Base-by-base conservation (phyloP, 2,113 vertebrate species). In the Progne subis region DNA sequence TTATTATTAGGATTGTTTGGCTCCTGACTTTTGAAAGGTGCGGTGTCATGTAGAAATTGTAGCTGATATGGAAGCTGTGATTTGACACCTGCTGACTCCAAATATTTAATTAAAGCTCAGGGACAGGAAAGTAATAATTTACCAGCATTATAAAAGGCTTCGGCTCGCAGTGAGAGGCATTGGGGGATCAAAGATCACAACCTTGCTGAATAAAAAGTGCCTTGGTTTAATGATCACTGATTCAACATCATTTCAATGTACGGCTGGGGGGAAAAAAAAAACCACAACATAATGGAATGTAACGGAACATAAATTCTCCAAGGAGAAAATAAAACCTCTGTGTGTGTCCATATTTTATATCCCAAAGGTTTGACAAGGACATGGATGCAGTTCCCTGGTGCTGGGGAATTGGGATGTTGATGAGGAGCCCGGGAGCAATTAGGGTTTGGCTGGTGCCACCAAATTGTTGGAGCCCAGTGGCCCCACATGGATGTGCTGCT, bases 241-340 rank as follows among this genome's bases (percentile, higher is more conserved):
- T 96, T 65, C 93, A 90, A 96, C 88, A 64, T 64, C 55, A 91
- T 78, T 87, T 90, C 92, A 94, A 93, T 78, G 74, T 81, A 89
- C 49, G 43, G 68, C 57, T 70, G 72, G 24, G 64, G 82, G 81
- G 34, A 84, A 59, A 52, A 39, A 24, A 91, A 49, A 61, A 56
- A 24, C 46, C 44, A 8, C 37, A 37, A 37, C 32, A 44, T 91
- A 91, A 96, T 94, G 67, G 90, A 92, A 95, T 71, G 89, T 91
- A 93, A 97, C 64, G 92, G 93, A 82, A 97, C 95, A 96, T 97
- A 91, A 95, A 97, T 90, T 70, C 93, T 92, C 90, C 90, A 96
- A 97, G 96, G 95, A 92, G 95, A 96, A 96, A 95, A 93, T 88
- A 69, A 94, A 96, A 52, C 55, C 93, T 91, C 8, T 68, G 18